Base-by-base conservation (phyloP, 2,797 vertebrate genomes). In the Gobio occitaniae region DNA sequence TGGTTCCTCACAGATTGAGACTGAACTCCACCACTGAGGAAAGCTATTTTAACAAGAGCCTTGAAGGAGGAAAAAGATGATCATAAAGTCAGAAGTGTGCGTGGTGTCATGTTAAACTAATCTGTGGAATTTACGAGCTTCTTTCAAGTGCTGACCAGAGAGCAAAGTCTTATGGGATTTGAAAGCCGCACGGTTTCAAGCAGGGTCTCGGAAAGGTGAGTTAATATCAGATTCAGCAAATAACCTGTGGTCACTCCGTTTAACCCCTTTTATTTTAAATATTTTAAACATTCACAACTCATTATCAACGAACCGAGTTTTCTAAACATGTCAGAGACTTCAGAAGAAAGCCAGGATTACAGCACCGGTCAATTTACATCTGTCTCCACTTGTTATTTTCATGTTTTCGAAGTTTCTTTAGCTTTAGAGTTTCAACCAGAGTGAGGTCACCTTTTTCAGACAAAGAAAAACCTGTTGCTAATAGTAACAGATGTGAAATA, bases 81-180 rank as follows among this genome's bases (percentile, higher is more conserved):
- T 80, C 76, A 65, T 85, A 70, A 80, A 84, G 63, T 69, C 77
- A 80, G 84, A 80, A 79, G 84, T 85, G 84, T 85, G 68, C 54
- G 38, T 85, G 77, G 84, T 85, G 84, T 85, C 84, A 85, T 85
- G 84, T 85, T 65, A 61, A 78, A 85, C 77, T 85, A 85, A 85
- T 85, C 84, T 85, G 77, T 79, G 84, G 84, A 80, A 85, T 85
- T 85, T 85, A 85, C 47, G 3, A 85, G 84, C 77, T 52, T 80
- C 84, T 85, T 85, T 85, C 68, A 85, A 85, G 84, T 80, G 77
- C 69, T 79, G 84, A 85, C 76, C 84, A 85, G 84, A 85, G 84
- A 85, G 77, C 84, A 85, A 85, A 85, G 84, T 85, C 84, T 80
- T 80, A n/a, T 44, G 84, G 77, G 77, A 80, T 80, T 74, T 74